Evolutionary conservation across 2,888 invertebrate species (phyloP), one percentile per base, ranked within the genome.

Genomic region (Drosophila melanosoma): DNA sequence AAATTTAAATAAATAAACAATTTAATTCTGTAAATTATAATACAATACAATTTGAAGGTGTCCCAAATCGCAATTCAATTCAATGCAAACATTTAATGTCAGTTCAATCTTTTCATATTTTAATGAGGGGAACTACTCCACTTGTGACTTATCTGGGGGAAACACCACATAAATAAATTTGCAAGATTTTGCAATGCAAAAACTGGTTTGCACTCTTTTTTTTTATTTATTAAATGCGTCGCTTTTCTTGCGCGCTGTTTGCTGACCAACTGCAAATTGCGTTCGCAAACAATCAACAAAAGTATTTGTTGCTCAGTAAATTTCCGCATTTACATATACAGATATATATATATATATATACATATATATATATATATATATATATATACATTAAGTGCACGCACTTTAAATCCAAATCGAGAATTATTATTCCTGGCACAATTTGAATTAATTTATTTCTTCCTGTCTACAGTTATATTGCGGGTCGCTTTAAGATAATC

Each of bases 401-500:
- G 53, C 65, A 61, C 71, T 52, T 60, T 40, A 3, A 35, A 26
- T 40, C 29, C 15, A 62, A 56, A 70, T 45, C 51, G 29, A 51
- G 66, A 57, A 48, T 67, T 60, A 36, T 40, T 56, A 29, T 15
- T 49, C 38, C 45, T 3, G 35, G 58, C 23, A 4, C 10, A 15
- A 48, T 38, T 49, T 26, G 0, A 45, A 23, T 45, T 15, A 23
- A 45, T 32, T 26, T 20, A 1, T n/a, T 60, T 53, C 23, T 53
- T 65, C 29, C 51, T 69, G 32, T 26, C 23, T 26, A 38, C 91
- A 98, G 97, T 82, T 98, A 98, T 90, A 93, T 97, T 51, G 97
- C 98, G 70, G 98, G 98, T 10, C 95, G 97, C 73, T 94, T 97
- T 71, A 96, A 97, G 93, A 94, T 97, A 52, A 97, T 98, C 32